Conservation (phyloP, 23 tunicate species). For the Phallusia fumigata region DNA sequence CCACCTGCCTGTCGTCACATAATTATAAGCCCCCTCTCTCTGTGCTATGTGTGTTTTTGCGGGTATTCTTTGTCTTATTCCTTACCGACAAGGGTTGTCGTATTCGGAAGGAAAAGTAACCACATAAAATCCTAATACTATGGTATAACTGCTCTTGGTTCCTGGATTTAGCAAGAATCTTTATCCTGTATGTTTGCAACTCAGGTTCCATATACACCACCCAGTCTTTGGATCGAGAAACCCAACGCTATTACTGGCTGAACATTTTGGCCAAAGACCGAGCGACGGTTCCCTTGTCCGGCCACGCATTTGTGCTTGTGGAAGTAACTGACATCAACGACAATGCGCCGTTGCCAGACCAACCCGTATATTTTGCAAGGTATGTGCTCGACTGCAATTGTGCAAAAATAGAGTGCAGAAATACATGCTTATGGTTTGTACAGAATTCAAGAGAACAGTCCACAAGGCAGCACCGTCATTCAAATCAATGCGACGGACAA, state of each 20-base stretch:
- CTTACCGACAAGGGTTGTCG: too few species aligned
- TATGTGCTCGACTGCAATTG: background rate
- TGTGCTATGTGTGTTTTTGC: too few species aligned
- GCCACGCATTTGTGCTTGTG: conserved; percentile 43
- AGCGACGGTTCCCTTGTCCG: conserved; percentile 42
- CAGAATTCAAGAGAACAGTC: conserved; percentile 56
- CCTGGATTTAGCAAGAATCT: too few species aligned
- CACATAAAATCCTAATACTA: too few species aligned
- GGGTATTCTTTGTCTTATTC: too few species aligned
- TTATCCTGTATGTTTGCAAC: background rate
- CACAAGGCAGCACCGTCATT: conserved; percentile 41
- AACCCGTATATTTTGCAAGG: conserved; percentile 44
- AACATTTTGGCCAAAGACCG: conserved; percentile 45
- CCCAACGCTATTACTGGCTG: conserved; percentile 55
- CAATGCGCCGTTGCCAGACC: conserved; percentile 39
- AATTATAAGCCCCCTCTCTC: too few species aligned
- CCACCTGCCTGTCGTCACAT: too few species aligned
- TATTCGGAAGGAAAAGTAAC: too few species aligned
- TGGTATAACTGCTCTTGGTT: too few species aligned
- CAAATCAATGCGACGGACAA: conserved; percentile 51
- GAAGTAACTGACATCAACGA: conserved; percentile 66
- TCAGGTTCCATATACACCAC: conserved; percentile 40
- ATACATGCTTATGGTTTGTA: too few species aligned
- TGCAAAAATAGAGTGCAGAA: too few species aligned
- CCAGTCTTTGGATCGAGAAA: conserved; percentile 48